Evolutionary conservation across 2,888 invertebrate species (phyloP), one percentile per base, ranked within the genome.

Genomic region (Linnaemya vulpina): DNA sequence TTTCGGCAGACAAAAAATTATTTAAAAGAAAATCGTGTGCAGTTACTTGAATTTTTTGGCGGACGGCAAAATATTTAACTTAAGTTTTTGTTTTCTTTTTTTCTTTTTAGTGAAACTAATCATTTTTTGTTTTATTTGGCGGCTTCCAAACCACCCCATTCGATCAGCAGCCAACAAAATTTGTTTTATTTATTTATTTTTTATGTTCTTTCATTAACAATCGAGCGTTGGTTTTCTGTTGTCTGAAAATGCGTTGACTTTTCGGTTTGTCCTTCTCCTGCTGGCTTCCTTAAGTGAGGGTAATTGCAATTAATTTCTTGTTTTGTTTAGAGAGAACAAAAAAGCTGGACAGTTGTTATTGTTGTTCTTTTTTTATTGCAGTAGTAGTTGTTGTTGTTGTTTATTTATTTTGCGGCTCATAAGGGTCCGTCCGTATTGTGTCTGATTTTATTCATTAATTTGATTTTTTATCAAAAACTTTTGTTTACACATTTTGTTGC

Each of bases 261-360:
- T 53, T 62, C 70, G 55, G 53, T 38, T 78, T 77, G 51, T 43
- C 35, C 35, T 40, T 62, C 43, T 46, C 8, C 3, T 58, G 17
- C 11, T 15, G 17, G 8, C 30, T 71, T 86, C 15, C 55, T 75
- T 86, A 87, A 87, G 87, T 87, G 87, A 73, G 87, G 87, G 88
- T 88, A 88, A 88, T 87, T 88, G 87, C 87, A 88, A 88, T 88
- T 88, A 88, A 88, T 87, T 85, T 82, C 70, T 78, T 82, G 38
- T 74, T 63, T 82, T 74, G 82, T 87, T 86, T 86, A 86, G n/a
- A n/a, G n/a, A n/a, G n/a, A n/a, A n/a, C n/a, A n/a, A n/a, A 87
- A 88, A 40, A 87, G 86, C 84, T 87, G 86, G 87, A 85, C 88
- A 87, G 87, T 87, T 88, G 87, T 87, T 87, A 81, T 86, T 84